Evolutionary conservation across 2,888 invertebrate species (phyloP).

Genomic region (Latrodectus hesperus): DNA sequence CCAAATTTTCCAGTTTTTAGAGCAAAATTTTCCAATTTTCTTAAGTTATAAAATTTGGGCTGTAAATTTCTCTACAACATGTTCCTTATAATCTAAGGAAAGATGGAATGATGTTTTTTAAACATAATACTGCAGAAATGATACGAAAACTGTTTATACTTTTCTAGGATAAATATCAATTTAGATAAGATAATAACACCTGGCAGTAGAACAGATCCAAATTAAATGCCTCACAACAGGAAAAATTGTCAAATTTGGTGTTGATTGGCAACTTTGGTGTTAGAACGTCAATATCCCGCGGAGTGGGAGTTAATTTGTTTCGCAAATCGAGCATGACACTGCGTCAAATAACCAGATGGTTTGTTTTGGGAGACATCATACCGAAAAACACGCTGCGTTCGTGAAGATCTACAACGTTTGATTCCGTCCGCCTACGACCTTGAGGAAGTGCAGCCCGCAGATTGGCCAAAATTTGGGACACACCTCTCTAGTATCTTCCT

Average conservation of each 20-base stretch:
- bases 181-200: neutral
- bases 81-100: too few relatives aligned
- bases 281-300: constrained; percentile 40
- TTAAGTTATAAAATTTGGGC: too few relatives aligned
- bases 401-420: constrained; percentile 30
- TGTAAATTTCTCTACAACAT: too few relatives aligned
- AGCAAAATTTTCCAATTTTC: too few relatives aligned
- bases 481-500: constrained; percentile 43
- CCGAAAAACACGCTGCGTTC: constrained; percentile 25
- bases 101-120: too few relatives aligned
- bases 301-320: constrained; percentile 38
- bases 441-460: constrained; percentile 40
- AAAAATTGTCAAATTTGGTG: neutral
- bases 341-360: constrained; percentile 58
- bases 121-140: too few relatives aligned
- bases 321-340: neutral
- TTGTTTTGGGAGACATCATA: constrained; percentile 29
- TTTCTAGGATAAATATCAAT: neutral
- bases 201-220: neutral
- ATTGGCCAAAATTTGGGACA: constrained; percentile 67
- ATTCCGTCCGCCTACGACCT: constrained; percentile 65
- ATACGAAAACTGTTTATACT: too few relatives aligned
- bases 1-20: too few relatives aligned
- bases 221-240: neutral
- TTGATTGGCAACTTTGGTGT: constrained; percentile 27